Percentiles rank a stretch among this genome's conserved stretches.
These are phyloP conservation scores for Drosophila sproati DNA, from an alignment of 1,140 invertebrate genomes.

Conservation along the genomic window DNA sequence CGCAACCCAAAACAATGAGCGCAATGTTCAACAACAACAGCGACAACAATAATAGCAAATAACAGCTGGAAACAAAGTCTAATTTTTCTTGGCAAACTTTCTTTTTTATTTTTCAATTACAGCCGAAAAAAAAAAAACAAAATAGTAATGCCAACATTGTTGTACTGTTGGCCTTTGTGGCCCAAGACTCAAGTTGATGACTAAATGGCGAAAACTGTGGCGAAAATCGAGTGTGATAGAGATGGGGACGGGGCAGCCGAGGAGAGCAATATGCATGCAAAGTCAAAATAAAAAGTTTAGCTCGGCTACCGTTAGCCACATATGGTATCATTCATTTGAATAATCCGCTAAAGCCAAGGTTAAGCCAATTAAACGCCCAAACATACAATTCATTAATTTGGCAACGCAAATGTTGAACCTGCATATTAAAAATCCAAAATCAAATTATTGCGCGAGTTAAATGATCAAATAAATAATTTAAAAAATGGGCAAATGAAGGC, in stretches of 20 bases:
- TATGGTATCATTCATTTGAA: constrained; percentile 34
- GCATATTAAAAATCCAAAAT: constrained; percentile 7
- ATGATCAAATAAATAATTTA: background rate
- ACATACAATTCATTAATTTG: constrained; percentile 26
- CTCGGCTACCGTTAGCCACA: constrained; percentile 23
- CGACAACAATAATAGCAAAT: constrained; percentile 16
- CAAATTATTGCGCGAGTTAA: constrained; percentile 3
- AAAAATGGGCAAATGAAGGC: background rate
- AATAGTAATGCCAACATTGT: constrained; percentile 31
- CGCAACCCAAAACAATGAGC: constrained; percentile 20
- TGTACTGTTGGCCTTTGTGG: constrained; percentile 7
- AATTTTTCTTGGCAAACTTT: constrained; percentile 43
- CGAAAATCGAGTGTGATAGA: constrained; percentile 15
- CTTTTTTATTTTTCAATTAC: constrained; percentile 38
- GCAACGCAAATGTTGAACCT: constrained; percentile 13
- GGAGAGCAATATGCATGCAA: too few relatives aligned
- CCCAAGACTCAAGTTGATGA: constrained; percentile 9
- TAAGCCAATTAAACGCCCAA: constrained; percentile 43
- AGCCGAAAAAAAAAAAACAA: constrained; percentile 33
- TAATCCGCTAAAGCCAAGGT: constrained; percentile 36
- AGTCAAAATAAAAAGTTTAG: constrained; percentile 7
- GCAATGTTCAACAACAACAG: constrained; percentile 17
- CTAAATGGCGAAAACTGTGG: constrained; percentile 37
- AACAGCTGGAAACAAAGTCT: constrained; percentile 12
- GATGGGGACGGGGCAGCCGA: background rate